Base-by-base conservation (phyloP, 2,797 vertebrate genomes). In the Oreortyx pictus region DNA sequence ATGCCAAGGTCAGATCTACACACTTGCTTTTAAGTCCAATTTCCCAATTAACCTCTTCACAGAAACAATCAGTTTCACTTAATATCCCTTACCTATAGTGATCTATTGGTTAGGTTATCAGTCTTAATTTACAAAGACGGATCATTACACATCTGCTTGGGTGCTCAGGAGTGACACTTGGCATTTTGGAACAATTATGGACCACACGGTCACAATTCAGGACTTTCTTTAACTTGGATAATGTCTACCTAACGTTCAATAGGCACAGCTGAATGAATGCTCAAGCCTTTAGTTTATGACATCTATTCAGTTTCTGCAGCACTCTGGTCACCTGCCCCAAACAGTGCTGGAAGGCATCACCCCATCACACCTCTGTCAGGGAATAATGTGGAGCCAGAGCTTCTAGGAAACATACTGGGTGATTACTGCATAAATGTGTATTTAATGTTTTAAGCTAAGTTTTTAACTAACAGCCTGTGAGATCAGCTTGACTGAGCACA, bases 211-310 rank as follows among this genome's bases (percentile, higher is more conserved):
- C 9, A 9, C 35, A 47, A 52, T 31, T 47, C 57, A 22, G 35
- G 60, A 46, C 39, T 65, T 49, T 33, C 7, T 3, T 64, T 81
- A 50, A 49, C 57, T 47, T 39, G 52, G 74, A 46, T 50, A 75
- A 29, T 25, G 29, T 6, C 37, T 15, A 7, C 14, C 47, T 60
- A 62, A 29, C 57, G 35, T 4, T 56, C 0, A 0, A 73, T 57
- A 67, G 52, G 44, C 49, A 72, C 12, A 81, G 1, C 10, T 6
- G 2, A 39, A 52, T 1, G 23, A 86, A 67, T 7, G 22, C 56
- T 68, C 7, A 9, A 29, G 15, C 29, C 18, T 62, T 59, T 24
- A 20, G 54, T 67, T 66, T 20, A 65, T 16, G 13, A 4, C 7
- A 25, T 16, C 73, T 59, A 0, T 13, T 18, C 33, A 27, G 13